Base-by-base conservation (phyloP, 2,888 invertebrate genomes). In the Drosophila gaucha region DNA sequence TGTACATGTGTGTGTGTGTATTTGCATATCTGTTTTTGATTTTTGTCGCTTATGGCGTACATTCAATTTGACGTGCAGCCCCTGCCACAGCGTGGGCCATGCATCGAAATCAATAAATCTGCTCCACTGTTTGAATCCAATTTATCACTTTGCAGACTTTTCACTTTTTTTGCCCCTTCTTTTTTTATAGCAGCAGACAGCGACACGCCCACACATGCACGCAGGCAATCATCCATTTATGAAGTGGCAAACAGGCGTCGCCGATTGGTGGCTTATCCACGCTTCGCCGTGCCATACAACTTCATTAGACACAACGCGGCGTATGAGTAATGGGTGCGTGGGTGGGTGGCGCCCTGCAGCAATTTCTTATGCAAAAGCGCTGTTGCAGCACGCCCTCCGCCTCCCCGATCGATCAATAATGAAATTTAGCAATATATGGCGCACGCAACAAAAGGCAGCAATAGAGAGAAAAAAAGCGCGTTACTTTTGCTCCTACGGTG, bases 51-150 rank as follows among this genome's bases (percentile, higher is more conserved):
- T 51, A 20, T 84, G 85, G 79, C 84, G 75, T 65, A 78, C 69
- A 83, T 83, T 80, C 78, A 83, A 83, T 83, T 84, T 86, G 80
- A 80, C 69, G 71, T 63, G 72, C 63, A 38, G 30, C 30, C 28
- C 50, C 9, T n/a, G 22, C 35, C 57, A 31, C 43, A 35, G 63
- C 54, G 22, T 54, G 33, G 14, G 22, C 54, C 54, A 12, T 54
- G 69, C 43, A 26, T 16, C 44, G 82, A 86, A 85, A 85, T 85
- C 85, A 85, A 85, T 85, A 85, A 85, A 85, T 87, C 87, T 85
- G 85, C 85, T 83, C 69, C 78, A 73, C 80, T 74, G 72, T 87
- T 83, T 85, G 74, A 85, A 87, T 85, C 83, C 85, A 85, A 85
- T 85, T 86, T 85, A 86, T 86, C 84, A 85, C 82, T 85, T 85